Evolutionary conservation across 2,113 vertebrate genomes (phyloP).

Genomic region (Todiramphus saurophagus): DNA sequence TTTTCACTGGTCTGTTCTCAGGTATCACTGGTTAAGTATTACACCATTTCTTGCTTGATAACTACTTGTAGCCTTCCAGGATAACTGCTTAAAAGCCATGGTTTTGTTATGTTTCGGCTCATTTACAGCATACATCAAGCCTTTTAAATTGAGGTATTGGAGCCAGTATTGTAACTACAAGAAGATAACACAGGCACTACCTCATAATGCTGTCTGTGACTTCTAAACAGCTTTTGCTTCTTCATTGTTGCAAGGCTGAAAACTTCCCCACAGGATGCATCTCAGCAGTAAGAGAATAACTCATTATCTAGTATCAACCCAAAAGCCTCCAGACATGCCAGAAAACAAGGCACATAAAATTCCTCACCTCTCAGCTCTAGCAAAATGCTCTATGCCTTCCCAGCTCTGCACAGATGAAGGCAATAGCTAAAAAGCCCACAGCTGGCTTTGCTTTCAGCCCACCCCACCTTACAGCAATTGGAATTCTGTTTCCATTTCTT

Average conservation of each 20-base stretch:
- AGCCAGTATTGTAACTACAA: neutral
- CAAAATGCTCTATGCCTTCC: neutral
- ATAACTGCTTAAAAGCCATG: neutral
- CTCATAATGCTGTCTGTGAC: neutral
- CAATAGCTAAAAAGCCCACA: neutral
- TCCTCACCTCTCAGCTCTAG: neutral
- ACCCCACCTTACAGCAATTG: neutral
- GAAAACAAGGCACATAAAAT: neutral
- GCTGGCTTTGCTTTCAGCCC: neutral
- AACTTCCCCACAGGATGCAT: neutral
- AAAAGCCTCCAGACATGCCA: neutral
- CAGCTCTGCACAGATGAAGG: neutral
- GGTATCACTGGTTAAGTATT: neutral
- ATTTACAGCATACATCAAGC: neutral
- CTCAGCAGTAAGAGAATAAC: neutral
- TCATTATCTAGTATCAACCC: neutral
- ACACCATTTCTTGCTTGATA: neutral
- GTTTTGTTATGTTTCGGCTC: neutral
- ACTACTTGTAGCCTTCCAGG: neutral
- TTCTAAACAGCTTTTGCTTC: neutral
- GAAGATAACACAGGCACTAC: neutral
- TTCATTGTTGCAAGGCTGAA: neutral
- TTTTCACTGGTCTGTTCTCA: neutral
- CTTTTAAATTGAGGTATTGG: neutral
- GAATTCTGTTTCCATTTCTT: neutral